phyloP scores from a whole-genome alignment of 2,888 invertebrate species.

The Cephus pulcher region DNA sequence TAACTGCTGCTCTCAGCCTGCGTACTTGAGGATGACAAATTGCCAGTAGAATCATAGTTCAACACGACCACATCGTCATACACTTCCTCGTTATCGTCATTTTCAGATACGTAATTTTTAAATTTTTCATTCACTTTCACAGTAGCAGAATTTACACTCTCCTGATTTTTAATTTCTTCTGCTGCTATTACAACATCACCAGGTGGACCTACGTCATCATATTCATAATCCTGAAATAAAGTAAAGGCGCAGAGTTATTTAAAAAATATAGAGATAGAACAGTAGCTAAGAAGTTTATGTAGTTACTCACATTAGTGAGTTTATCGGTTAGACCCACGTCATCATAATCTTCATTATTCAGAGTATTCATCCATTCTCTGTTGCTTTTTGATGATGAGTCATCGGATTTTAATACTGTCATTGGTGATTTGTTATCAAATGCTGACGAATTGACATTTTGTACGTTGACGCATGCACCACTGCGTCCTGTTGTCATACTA shows the following conservation, averaged over 20 bases:
- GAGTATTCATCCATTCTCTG: background rate
- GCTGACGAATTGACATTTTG: constrained; percentile 15
- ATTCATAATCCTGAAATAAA: constrained; percentile 18
- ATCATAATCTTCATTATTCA: constrained; percentile 39
- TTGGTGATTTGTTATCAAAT: background rate
- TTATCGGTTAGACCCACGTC: constrained; percentile 38
- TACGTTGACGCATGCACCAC: background rate
- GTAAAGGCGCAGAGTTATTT: background rate
- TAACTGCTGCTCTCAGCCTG: constrained; percentile 1
- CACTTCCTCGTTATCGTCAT: constrained; percentile 33
- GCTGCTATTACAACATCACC: no score
- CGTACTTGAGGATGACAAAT: background rate
- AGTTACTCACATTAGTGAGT: constrained; percentile 7
- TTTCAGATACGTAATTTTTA: constrained; percentile 19
- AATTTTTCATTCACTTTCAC: background rate
- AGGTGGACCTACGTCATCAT: constrained; percentile 36
- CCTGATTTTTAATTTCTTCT: background rate
- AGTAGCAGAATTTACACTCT: background rate
- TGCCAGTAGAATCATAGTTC: constrained; percentile 11
- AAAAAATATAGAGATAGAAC: background rate
- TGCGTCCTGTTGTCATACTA: constrained; percentile 20
- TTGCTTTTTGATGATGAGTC: background rate
- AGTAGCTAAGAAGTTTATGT: background rate
- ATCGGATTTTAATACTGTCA: background rate
- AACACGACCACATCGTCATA: constrained; percentile 51